These are phyloP conservation scores for Xenotilapia longispinis DNA, from an alignment of 2,113 vertebrate genomes.

Conservation along the genomic window DNA sequence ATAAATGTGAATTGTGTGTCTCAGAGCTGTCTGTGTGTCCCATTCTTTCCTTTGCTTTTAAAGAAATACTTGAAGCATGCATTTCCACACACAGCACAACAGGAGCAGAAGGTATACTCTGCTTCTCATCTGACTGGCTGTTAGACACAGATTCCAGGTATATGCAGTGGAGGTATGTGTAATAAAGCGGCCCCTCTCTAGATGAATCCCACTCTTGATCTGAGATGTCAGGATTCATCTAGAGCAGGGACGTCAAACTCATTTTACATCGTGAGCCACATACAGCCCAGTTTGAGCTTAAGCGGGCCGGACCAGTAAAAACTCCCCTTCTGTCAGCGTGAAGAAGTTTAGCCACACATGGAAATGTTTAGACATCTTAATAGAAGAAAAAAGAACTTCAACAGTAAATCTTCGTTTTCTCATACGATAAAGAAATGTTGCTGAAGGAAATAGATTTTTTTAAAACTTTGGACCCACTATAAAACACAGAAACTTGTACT, in stretches of 20 bases:
- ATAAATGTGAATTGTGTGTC: not conserved
- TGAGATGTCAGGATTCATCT: not conserved
- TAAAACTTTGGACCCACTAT: not conserved
- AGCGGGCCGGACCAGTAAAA: not conserved
- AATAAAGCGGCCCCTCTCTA: not conserved
- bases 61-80: not conserved
- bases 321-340: not conserved
- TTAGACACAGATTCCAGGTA: not conserved
- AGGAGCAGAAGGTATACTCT: not conserved
- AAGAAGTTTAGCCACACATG: not conserved
- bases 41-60: not conserved
- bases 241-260: not conserved
- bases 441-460: not conserved
- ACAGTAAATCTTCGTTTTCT: not conserved
- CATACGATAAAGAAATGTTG: not conserved
- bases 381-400: not conserved
- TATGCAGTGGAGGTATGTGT: not conserved
- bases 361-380: not conserved
- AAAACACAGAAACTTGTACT: not conserved
- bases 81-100: not conserved
- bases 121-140: not conserved
- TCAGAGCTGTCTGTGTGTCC: not conserved
- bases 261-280: not conserved
- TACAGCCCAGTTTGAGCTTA: not conserved
- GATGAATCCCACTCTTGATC: not conserved